Evolutionary conservation across 1,140 invertebrate species (phyloP), one percentile per base, ranked within the genome.

Genomic region (Tetragonula clypearis): DNA sequence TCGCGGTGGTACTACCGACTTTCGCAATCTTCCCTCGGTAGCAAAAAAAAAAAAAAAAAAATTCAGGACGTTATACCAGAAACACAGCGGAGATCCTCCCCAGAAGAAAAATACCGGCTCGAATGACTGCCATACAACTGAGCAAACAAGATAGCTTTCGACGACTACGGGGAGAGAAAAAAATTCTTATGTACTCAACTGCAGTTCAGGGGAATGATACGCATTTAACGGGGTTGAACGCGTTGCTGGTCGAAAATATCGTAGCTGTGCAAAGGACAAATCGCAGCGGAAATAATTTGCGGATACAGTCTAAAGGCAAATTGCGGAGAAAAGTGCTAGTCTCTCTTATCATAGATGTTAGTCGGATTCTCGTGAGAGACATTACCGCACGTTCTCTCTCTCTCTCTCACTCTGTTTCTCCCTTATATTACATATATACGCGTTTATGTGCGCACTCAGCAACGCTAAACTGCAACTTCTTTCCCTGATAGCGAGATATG

Each of bases 321-420:
- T 88, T 86, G 83, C 75, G 71, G 79, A 76, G 87, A 82, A 82
- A 89, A 89, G 86, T 89, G 66, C 58, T 73, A 17, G 65, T 41
- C 41, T 49, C 35, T 35, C 65, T 82, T 89, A 88, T 88, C 86
- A 72, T 30, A n/a, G 49, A 71, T 65, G 83, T 79, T 82, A 72
- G 62, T 30, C 35, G 55, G 66, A 69, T 9, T 72, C 86, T 85
- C 86, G 55, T 41, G 79, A 82, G 79, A n/a, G 53, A 58, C 86
- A 82, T 88, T 82, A 65, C 84, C 11, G 11, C 49, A 49, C 71
- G 58, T 55, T n/a, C 41, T 49, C 41, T 49, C 41, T 49, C 41
- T 41, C 41, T 41, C 41, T 41, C 41, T 49, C 41, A 41, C 41
- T 41, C 41, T 8, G 0, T 6, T 41, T 49, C 41, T 49, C 41